Evolutionary conservation across 2,888 invertebrate genomes (phyloP).

Genomic region (Andrena dorsata): DNA sequence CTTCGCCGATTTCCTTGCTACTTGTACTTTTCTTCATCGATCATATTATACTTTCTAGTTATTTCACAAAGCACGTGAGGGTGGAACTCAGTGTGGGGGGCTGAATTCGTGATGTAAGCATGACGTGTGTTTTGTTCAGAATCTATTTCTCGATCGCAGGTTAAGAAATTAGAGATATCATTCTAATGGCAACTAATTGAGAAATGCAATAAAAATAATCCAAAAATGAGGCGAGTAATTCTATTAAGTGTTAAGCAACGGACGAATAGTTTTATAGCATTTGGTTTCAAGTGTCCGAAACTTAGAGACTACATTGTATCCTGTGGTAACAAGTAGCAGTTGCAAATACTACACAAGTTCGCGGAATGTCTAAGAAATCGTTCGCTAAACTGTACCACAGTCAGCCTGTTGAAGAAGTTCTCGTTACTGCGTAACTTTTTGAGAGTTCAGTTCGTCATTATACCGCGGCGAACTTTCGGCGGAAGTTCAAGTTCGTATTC

Average conservation of each 20-base stretch:
- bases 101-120: too few relatives aligned
- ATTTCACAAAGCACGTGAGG: not conserved
- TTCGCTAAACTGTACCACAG: constrained; percentile 69
- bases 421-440: constrained; percentile 73
- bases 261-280: not conserved
- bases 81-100: too few relatives aligned
- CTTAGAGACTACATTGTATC: not conserved
- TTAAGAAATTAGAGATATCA: too few relatives aligned
- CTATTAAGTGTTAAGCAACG: not conserved
- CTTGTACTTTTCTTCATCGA: constrained; percentile 8
- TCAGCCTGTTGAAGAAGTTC: constrained; percentile 71
- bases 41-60: constrained; percentile 7
- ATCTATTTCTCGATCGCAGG: too few relatives aligned
- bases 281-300: not conserved
- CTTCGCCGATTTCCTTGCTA: constrained; percentile 24
- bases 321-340: not conserved
- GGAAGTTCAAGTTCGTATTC: constrained; percentile 73
- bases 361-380: constrained; percentile 54
- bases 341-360: constrained; percentile 10
- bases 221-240: too few relatives aligned
- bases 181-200: too few relatives aligned
- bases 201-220: too few relatives aligned
- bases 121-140: too few relatives aligned
- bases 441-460: constrained; percentile 74
- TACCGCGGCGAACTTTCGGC: constrained; percentile 65